A percentile compares a stretch with the other conserved stretches of the same genome.
These are phyloP conservation scores for Valencia hispanica DNA, from an alignment of 2,797 vertebrate genomes.

Conservation along the genomic window DNA sequence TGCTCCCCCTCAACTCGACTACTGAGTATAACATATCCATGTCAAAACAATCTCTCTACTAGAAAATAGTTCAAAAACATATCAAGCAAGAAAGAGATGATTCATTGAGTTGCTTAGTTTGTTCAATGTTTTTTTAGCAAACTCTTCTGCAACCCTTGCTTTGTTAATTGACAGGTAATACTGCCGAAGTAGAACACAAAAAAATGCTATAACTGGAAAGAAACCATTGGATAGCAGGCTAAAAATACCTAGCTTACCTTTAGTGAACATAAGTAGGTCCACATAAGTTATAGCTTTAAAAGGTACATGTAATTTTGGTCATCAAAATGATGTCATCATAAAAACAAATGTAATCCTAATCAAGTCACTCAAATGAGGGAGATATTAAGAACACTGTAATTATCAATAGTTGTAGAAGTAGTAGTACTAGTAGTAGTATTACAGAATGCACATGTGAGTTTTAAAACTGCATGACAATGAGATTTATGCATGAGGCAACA, in stretches of 20 bases:
- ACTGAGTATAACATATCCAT: conserved; percentile 4
- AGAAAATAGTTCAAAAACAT: conserved; percentile 17
- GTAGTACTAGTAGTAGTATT: neutral
- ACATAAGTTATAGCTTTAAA: conserved; percentile 1
- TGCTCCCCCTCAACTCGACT: too few relatives aligned
- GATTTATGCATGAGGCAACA: conserved; percentile 31
- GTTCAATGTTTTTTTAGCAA: neutral
- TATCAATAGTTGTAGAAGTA: neutral
- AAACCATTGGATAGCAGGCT: neutral
- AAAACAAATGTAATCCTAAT: neutral
- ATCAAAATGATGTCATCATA: neutral
- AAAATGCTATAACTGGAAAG: neutral
- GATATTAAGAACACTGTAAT: neutral
- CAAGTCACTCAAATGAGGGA: neutral
- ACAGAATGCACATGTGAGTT: neutral
- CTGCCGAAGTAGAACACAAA: neutral
- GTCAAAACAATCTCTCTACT: conserved; percentile 14
- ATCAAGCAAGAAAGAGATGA: neutral
- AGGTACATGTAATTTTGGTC: neutral
- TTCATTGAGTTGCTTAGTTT: neutral
- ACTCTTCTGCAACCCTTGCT: neutral
- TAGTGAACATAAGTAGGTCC: neutral
- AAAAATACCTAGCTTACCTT: neutral
- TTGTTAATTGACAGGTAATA: neutral
- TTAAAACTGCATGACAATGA: conserved; percentile 13